A percentile compares a stretch with the other conserved stretches of the same genome.
Conservation (phyloP, 2,113 vertebrate species). For the Nycticorax nycticorax region DNA sequence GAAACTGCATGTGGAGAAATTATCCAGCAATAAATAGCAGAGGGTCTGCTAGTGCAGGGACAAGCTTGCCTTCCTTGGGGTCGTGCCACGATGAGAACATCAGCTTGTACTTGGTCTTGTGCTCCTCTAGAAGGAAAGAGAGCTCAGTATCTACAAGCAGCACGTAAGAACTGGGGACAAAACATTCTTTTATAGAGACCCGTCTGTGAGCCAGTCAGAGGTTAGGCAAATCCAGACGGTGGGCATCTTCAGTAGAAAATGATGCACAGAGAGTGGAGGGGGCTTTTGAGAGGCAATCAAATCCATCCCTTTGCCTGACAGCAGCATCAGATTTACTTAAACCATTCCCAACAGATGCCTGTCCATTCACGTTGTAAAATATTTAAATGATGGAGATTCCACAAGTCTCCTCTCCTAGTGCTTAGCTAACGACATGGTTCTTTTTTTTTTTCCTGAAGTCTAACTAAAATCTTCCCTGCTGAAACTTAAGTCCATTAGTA, state of each 20-base stretch:
- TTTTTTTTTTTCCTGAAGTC: neutral
- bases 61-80: neutral
- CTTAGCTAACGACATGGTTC: neutral
- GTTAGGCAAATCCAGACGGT: neutral
- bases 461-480: neutral
- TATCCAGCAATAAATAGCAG: neutral
- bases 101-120: neutral
- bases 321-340: neutral
- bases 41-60: neutral
- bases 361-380: neutral
- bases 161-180: neutral
- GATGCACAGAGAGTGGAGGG: neutral
- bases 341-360: neutral
- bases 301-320: neutral
- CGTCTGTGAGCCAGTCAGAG: neutral
- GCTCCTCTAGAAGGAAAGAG: neutral
- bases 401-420: neutral
- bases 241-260: neutral
- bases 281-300: neutral
- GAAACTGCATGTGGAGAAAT: neutral
- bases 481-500: neutral
- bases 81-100: neutral
- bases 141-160: neutral
- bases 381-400: neutral
- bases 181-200: neutral